Base-by-base conservation (phyloP, 2,888 invertebrate species). In the Drosophila mimetica region DNA sequence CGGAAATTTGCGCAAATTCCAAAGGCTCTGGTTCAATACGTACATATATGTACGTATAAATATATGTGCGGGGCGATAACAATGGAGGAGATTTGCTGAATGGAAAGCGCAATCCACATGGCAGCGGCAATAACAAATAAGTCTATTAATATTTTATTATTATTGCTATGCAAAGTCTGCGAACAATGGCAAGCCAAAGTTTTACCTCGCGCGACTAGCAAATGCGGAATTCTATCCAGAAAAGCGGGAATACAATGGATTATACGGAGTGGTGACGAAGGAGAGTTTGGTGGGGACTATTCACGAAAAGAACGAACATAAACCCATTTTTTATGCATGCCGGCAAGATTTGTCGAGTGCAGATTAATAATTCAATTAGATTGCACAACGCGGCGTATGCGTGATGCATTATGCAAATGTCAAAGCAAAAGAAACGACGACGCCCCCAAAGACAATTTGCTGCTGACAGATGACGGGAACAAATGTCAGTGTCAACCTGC, bases 301-400 rank as follows among this genome's bases (percentile, higher is more conserved):
- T 13, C 46, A 18, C 20, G 13, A 60, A 58, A 60, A 37, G 46
- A 59, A 32, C 37, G 55, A 65, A 48, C 32, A 58, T 50, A 67
- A 48, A 25, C 18, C 42, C 51, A 16, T 18, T 51, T 42, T 57
- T 39, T 46, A 46, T 61, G 51, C 73, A 32, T 59, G 47, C 37
- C 64, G 37, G 46, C 60, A 83, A 84, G 70, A 71, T 67, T 67
- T 65, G 57, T 54, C 70, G 75, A 71, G 72, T 58, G 65, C 51
- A 52, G 76, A 81, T 86, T 87, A 84, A 82, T 83, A 83, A 83
- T 87, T 87, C 85, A 84, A 83, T 86, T 83, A 73, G 76, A 67
- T 71, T 58, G 82, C 73, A 86, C 71, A 69, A 71, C 70, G 50
- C 60, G 74, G 60, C 67, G 87, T 74, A 84, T 77, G 63, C 74